phyloP scores from a whole-genome alignment of 2,113 vertebrate species.

The Corapipo altera region DNA sequence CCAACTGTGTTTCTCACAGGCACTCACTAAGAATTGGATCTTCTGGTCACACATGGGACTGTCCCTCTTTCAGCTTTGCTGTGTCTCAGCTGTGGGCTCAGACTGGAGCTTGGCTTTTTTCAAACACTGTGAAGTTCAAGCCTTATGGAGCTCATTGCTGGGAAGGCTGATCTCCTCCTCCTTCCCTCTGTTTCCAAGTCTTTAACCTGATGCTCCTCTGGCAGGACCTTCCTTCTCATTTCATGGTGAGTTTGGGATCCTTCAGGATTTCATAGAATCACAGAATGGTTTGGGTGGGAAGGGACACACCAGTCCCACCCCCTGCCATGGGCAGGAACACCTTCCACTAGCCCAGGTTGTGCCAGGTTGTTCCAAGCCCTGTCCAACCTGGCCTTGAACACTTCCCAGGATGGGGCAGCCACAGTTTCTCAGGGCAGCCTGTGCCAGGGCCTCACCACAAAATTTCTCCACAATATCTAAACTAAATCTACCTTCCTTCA shows the following conservation, averaged over 20 bases:
- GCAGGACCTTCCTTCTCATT: neutral
- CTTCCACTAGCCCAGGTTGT: neutral
- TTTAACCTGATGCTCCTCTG: neutral
- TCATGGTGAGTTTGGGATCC: neutral
- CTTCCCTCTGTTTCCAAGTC: neutral
- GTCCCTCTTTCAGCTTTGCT: neutral
- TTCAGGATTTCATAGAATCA: neutral
- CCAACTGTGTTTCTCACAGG: neutral
- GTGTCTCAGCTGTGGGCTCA: rapidly evolving
- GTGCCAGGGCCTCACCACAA: neutral
- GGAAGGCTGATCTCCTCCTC: neutral
- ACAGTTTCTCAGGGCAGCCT: neutral
- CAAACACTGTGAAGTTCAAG: neutral
- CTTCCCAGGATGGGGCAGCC: neutral
- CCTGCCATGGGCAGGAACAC: neutral
- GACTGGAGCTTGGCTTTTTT: neutral
- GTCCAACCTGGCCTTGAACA: neutral
- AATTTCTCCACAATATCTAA: neutral
- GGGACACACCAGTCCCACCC: rapidly evolving
- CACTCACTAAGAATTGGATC: too few species aligned
- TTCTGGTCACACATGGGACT: rapidly evolving
- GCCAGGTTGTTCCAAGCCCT: neutral
- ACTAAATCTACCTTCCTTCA: neutral
- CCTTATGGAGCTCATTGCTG: neutral
- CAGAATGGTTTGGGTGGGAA: neutral